Evolutionary conservation across 2,888 invertebrate species (phyloP), one percentile per base, ranked within the genome.

Genomic region (Perithous albicinctus): DNA sequence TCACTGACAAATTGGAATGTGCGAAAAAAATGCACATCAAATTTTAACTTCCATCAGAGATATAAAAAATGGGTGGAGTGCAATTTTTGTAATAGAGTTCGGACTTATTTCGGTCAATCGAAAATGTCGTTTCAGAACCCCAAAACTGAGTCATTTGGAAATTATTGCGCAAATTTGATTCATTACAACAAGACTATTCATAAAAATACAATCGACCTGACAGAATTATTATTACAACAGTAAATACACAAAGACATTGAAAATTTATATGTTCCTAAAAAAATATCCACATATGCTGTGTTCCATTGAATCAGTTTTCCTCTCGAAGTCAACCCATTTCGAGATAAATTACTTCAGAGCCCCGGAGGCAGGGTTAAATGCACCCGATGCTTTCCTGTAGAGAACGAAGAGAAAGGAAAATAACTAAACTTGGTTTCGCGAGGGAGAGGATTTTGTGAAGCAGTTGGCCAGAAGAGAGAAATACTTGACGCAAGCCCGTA

Each of bases 361-460:
- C 41, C 26, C 38, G 38, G 41, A 41, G 54, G 38, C 18, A 41
- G 54, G 26, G 35, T 38, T 41, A 69, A 69, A 15, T 69, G 54
- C 26, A 41, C 35, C 41, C 38, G 26, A 35, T 69, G 54, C 29
- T 26, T 46, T 15, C 35, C 20, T 20, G 23, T 51, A 32, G 48
- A 51, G 32, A 12, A 20, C 54, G 35, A 46, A 56, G 69, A 35
- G 69, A 69, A 69, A 54, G 51, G 38, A 51, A 69, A 69, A 69
- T 69, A 69, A 54, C 54, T 41, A 56, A 38, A 69, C 54, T 26
- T 38, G 35, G 38, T 54, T 41, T 48, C 38, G 35, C 26, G 7
- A 26, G 2, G 38, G n/a, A 7, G 48, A 29, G 32, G 15, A 8
- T 0, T 41, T 41, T 35, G 18, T 7, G 32, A 10, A 20, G 15